phyloP scores from a whole-genome alignment of 1,140 invertebrate genomes.

The Orius laevigatus region DNA sequence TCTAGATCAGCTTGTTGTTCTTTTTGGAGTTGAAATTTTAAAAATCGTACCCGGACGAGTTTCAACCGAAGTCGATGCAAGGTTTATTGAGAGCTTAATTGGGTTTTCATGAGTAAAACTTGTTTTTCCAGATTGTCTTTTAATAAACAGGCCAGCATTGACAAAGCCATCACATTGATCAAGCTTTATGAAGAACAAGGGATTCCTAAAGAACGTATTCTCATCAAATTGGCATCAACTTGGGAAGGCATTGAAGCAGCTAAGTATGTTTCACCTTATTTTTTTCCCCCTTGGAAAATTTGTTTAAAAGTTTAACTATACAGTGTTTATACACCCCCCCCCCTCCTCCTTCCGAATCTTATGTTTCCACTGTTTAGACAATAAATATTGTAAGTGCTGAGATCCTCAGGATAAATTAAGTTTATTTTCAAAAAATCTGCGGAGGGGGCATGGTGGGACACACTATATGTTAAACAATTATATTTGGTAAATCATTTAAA shows the following conservation, averaged over 20 bases:
- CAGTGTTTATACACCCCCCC: background rate
- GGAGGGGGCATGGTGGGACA: too few relatives aligned
- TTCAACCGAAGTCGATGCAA: slow-evolving; percentile 96
- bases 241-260: slow-evolving; percentile 99
- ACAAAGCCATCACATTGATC: slow-evolving; percentile 79
- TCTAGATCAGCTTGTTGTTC: slow-evolving; percentile 83
- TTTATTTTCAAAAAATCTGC: too few relatives aligned
- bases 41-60: slow-evolving; percentile 96
- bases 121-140: slow-evolving; percentile 66
- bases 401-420: too few relatives aligned
- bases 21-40: slow-evolving; percentile 93
- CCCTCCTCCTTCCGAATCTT: background rate
- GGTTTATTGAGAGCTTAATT: slow-evolving; percentile 39
- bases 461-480: too few relatives aligned
- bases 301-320: background rate
- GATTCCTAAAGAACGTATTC: slow-evolving; percentile 78
- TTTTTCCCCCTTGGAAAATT: background rate
- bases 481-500: too few relatives aligned
- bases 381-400: too few relatives aligned
- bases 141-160: slow-evolving; percentile 77
- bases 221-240: slow-evolving; percentile 94
- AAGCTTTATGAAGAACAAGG: slow-evolving; percentile 77
- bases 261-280: slow-evolving; percentile 38
- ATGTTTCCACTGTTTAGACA: slow-evolving; percentile 1
- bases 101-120: too few relatives aligned